phyloP scores from a whole-genome alignment of 2,888 invertebrate genomes.

The Idaea biselata region DNA sequence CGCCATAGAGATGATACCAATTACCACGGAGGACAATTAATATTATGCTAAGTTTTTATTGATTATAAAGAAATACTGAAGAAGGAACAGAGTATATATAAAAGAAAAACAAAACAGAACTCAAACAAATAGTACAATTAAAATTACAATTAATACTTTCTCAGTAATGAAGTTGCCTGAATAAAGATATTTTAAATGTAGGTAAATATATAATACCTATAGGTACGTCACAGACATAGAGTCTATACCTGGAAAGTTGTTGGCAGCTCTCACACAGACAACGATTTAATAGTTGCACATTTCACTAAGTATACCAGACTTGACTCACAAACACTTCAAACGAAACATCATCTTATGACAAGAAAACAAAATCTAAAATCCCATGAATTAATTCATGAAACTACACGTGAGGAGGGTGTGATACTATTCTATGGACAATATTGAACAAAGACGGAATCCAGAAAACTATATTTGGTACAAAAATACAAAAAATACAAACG shows the following conservation, averaged over 20 bases:
- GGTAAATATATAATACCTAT: too few relatives aligned
- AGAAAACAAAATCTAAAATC: slow-evolving; percentile 13
- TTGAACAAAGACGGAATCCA: slow-evolving; percentile 23
- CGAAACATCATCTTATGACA: slow-evolving; percentile 11
- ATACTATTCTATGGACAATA: slow-evolving; percentile 13
- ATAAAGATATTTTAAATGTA: too few relatives aligned
- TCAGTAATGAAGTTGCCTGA: too few relatives aligned
- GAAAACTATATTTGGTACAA: slow-evolving; percentile 18
- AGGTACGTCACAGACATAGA: slow-evolving; percentile 30
- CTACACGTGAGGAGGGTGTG: too few relatives aligned
- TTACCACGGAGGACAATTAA: too few relatives aligned
- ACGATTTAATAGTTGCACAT: slow-evolving; percentile 38
- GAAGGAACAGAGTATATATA: too few relatives aligned
- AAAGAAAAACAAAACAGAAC: too few relatives aligned
- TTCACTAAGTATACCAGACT: slow-evolving; percentile 27
- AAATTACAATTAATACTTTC: too few relatives aligned
- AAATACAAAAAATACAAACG: slow-evolving; percentile 24
- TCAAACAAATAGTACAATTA: too few relatives aligned
- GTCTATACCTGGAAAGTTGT: slow-evolving; percentile 38
- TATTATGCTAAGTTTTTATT: too few relatives aligned
- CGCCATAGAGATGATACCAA: too few relatives aligned
- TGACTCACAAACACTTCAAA: slow-evolving; percentile 15
- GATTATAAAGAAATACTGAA: too few relatives aligned
- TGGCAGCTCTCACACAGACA: slow-evolving; percentile 35
- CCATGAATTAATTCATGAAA: not conserved